Conservation (phyloP, 2,888 invertebrate genomes). For the Prenolepis imparis region DNA sequence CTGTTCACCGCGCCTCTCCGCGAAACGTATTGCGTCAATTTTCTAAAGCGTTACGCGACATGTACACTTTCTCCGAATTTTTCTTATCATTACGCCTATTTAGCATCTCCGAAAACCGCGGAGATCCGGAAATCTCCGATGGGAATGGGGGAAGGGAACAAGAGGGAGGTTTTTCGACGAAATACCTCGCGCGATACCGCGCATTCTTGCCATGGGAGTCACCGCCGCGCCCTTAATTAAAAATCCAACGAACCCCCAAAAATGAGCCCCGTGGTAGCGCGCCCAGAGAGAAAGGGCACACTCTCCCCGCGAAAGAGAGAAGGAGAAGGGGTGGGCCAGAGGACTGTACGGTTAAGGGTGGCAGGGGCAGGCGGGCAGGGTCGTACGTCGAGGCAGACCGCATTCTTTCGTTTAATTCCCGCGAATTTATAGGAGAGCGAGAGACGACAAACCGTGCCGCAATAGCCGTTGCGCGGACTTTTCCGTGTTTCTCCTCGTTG, state of each 20-base stretch:
- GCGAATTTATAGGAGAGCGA: constrained; percentile 85
- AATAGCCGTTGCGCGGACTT: constrained; percentile 77
- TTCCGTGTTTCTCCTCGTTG: constrained; percentile 75
- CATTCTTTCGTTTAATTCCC: constrained; percentile 87
- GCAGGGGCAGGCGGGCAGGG: constrained; percentile 66
- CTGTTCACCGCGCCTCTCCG: not conserved
- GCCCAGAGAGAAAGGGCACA: constrained; percentile 40
- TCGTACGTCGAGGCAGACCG: constrained; percentile 85
- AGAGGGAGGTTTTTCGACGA: constrained; percentile 70
- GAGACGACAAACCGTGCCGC: constrained; percentile 78
- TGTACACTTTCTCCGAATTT: constrained; percentile 13
- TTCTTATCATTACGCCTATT: not conserved
- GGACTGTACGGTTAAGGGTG: constrained; percentile 77
- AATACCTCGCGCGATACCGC: constrained; percentile 81
- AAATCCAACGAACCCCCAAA: constrained; percentile 85
- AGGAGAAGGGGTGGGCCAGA: constrained; percentile 45
- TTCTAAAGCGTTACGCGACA: constrained; percentile 2
- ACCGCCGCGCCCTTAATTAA: constrained; percentile 86
- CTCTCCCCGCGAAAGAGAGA: constrained; percentile 13
- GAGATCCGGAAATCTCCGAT: not conserved
- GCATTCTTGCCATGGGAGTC: constrained; percentile 85
- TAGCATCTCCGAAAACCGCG: not conserved
- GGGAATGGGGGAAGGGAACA: not conserved
- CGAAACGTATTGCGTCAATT: constrained; percentile 4
- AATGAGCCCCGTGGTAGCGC: constrained; percentile 75